Percentiles rank a stretch among this genome's conserved stretches.
Evolutionary conservation across 1,140 invertebrate genomes (phyloP).

Genomic region (Polyergus mexicanus): DNA sequence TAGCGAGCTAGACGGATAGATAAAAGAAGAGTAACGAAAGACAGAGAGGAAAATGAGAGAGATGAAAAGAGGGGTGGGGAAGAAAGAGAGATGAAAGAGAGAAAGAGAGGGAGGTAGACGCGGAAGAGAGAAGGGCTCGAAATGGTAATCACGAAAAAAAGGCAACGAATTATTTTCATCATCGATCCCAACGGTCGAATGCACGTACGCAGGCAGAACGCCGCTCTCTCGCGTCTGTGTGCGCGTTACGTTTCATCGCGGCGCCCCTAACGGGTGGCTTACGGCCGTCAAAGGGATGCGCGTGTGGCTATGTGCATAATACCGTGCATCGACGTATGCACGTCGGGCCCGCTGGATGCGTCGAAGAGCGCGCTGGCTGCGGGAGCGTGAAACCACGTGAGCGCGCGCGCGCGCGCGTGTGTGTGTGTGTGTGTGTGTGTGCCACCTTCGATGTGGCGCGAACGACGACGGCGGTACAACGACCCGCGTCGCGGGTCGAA

Average conservation of each 20-base stretch:
- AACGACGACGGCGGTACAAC: conserved; percentile 73
- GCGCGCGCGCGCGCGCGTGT: background rate
- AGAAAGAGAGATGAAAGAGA: conserved; percentile 61
- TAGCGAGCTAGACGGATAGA: background rate
- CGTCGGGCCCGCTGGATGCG: conserved; percentile 45
- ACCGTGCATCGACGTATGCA: conserved; percentile 73
- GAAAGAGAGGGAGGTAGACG: conserved; percentile 12
- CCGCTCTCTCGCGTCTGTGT: conserved; percentile 47
- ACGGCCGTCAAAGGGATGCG: conserved; percentile 81
- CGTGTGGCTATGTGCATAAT: conserved; percentile 77
- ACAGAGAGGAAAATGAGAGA: background rate
- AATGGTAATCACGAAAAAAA: conserved; percentile 82
- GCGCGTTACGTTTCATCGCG: conserved; percentile 70
- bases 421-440: conserved; percentile 8
- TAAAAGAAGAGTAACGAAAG: conserved; percentile 57
- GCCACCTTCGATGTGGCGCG: conserved; percentile 73
- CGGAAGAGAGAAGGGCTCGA: conserved; percentile 66
- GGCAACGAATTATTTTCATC: conserved; percentile 82
- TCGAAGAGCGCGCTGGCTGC: conserved; percentile 50
- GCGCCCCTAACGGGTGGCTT: conserved; percentile 79
- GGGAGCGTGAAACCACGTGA: conserved; percentile 53
- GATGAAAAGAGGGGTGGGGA: background rate
- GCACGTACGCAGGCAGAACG: conserved; percentile 57
- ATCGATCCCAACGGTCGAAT: conserved; percentile 75
- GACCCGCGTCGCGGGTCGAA: conserved; percentile 76